Evolutionary conservation across 53 echinoderm and acorn worm species (phyloP).

Genomic region (Patiria pectinifera): DNA sequence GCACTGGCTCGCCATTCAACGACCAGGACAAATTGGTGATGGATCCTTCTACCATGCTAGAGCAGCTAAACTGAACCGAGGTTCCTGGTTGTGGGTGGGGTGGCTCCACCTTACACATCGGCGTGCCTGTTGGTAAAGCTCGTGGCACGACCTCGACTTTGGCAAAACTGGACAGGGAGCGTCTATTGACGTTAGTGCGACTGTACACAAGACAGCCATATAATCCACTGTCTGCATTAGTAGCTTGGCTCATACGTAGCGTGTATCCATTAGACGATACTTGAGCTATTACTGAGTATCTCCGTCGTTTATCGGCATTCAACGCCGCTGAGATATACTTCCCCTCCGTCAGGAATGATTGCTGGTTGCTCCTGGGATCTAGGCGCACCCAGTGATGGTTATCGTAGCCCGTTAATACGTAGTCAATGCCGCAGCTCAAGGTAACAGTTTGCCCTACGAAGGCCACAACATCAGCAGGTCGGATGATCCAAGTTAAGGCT

Average conservation of each 20-base stretch:
- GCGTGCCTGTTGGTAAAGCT: constrained; percentile 73
- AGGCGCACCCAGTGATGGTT: constrained; percentile 72
- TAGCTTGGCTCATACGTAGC: constrained; percentile 52
- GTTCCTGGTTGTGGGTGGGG: constrained; percentile 81
- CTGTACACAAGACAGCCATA: constrained; percentile 87
- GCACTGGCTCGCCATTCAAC: constrained; percentile 40
- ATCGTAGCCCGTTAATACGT: constrained; percentile 44
- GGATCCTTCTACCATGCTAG: constrained; percentile 55
- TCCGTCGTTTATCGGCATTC: constrained; percentile 30
- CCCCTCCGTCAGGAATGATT: constrained; percentile 65
- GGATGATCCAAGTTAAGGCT: constrained; percentile 56
- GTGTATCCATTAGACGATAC: constrained; percentile 30
- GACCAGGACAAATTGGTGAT: constrained; percentile 73
- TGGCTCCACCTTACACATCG: constrained; percentile 71
- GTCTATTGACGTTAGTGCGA: constrained; percentile 47
- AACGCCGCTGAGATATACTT: constrained; percentile 44
- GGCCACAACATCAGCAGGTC: constrained; percentile 61
- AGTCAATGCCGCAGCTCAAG: constrained; percentile 61
- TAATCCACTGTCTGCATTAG: constrained; percentile 70
- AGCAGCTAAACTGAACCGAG: constrained; percentile 77
- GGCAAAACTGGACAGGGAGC: constrained; percentile 72
- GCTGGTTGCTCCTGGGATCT: constrained; percentile 30
- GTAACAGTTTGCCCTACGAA: constrained; percentile 67
- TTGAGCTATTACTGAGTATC: constrained; percentile 49
- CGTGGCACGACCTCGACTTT: constrained; percentile 68